Evolutionary conservation across 2,113 vertebrate genomes (phyloP), one percentile per base, ranked within the genome.

Genomic region (Anhinga anhinga): DNA sequence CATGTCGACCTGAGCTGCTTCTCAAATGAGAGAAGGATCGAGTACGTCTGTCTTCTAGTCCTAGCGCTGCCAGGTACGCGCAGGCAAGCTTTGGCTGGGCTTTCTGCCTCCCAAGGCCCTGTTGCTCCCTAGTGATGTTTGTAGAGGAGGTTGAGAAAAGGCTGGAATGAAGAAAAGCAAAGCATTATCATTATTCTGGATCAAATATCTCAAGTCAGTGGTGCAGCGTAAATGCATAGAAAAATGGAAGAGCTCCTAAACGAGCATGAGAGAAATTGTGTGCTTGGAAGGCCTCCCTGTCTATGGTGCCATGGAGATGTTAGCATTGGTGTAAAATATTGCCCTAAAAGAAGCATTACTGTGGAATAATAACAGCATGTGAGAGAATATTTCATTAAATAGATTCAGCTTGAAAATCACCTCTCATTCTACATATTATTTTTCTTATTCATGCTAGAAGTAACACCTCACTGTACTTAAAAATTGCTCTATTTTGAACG

Each of bases 241-340:
- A 74, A 95, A 94, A 91, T 90, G 80, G 80, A 96, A 91, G 65
- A 66, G 52, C 65, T 90, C 56, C 56, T 90, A 74, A 92, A 92
- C 30, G 38, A 73, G 42, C 52, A 19, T 81, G 73, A 90, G 63
- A 55, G 92, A 92, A 92, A 81, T 25, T 50, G 69, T 79, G 90
- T 71, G 73, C 80, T 87, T 86, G 69, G 88, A 94, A 89, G 55
- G 67, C n/a, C 45, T 95, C 67, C 45, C 44, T 55, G 63, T 30
- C 88, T 81, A 1, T 38, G 52, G 56, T 86, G 86, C 86, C 61
- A 27, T 69, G 84, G 86, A 95, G 71, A 84, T 76, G 59, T 56
- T 91, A 90, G 77, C 58, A 10, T 15, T 42, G 74, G 62, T 80
- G 50, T 95, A 91, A 73, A 95, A 89, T 82, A 88, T 29, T 90